These are phyloP conservation scores for Tenualosa thibaudeaui DNA, from an alignment of 2,797 vertebrate species.

Conservation along the genomic window DNA sequence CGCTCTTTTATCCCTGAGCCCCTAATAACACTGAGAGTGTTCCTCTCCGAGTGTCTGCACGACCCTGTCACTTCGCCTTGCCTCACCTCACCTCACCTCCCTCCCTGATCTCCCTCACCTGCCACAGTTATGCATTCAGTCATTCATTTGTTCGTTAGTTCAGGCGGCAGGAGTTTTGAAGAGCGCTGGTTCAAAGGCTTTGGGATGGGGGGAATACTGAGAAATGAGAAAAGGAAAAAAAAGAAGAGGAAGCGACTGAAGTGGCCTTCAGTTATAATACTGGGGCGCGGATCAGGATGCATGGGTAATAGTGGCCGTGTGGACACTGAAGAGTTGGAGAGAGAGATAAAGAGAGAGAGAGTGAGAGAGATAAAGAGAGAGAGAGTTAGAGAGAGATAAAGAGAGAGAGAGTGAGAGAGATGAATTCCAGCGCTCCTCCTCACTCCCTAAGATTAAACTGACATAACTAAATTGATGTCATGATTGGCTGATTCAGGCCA, in stretches of 20 bases:
- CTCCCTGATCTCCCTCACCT: slow-evolving; percentile 59
- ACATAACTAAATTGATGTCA: neutral
- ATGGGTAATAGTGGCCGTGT: neutral
- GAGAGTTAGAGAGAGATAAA: neutral
- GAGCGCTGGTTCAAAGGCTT: slow-evolving; percentile 70
- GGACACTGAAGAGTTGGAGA: neutral
- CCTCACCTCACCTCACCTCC: neutral
- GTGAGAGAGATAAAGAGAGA: neutral
- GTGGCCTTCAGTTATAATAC: slow-evolving; percentile 60
- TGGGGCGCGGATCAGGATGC: neutral
- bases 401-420: neutral
- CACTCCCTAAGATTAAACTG: no score
- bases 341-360: neutral
- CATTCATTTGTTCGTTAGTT: slow-evolving; percentile 49
- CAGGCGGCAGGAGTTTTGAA: slow-evolving; percentile 60
- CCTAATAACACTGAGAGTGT: neutral
- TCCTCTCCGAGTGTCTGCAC: slow-evolving; percentile 29
- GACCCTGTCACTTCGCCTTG: slow-evolving; percentile 52
- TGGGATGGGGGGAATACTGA: slow-evolving; percentile 46
- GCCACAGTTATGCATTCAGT: slow-evolving; percentile 72
- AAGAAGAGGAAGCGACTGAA: slow-evolving; percentile 51
- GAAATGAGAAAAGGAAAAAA: slow-evolving; percentile 39
- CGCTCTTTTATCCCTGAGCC: neutral
- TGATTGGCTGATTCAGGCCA: no score
- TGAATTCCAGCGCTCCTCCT: no score